Conservation (phyloP, 2,113 vertebrate species). For the Porphyrio hochstetteri region DNA sequence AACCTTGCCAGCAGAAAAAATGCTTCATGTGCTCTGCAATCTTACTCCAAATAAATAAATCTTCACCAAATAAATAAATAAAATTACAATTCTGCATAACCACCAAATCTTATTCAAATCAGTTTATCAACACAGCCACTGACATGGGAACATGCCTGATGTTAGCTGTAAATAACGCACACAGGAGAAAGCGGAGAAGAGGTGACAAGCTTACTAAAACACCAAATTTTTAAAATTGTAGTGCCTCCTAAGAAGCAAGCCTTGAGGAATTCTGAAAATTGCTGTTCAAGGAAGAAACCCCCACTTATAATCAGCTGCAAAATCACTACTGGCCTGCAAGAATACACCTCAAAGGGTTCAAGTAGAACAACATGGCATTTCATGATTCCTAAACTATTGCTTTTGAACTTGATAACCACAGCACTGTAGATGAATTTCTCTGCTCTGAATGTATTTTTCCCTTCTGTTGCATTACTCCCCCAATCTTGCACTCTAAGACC, state of each 20-base stretch:
- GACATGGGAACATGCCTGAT: neutral
- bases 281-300: neutral
- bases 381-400: neutral
- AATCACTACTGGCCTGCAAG: neutral
- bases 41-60: neutral
- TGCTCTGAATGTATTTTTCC: neutral
- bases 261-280: neutral
- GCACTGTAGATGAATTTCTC: neutral
- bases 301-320: neutral
- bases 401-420: neutral
- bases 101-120: neutral
- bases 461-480: neutral
- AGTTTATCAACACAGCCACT: neutral
- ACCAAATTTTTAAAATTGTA: neutral
- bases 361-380: neutral
- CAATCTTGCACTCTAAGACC: neutral
- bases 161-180: neutral
- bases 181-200: neutral
- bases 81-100: neutral
- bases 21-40: neutral
- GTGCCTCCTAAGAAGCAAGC: too few relatives aligned
- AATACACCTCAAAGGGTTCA: neutral
- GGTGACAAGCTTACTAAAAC: neutral
- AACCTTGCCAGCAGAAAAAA: neutral
- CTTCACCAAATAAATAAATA: neutral